phyloP scores from a whole-genome alignment of 2,113 vertebrate genomes.

The Scopus umbretta region DNA sequence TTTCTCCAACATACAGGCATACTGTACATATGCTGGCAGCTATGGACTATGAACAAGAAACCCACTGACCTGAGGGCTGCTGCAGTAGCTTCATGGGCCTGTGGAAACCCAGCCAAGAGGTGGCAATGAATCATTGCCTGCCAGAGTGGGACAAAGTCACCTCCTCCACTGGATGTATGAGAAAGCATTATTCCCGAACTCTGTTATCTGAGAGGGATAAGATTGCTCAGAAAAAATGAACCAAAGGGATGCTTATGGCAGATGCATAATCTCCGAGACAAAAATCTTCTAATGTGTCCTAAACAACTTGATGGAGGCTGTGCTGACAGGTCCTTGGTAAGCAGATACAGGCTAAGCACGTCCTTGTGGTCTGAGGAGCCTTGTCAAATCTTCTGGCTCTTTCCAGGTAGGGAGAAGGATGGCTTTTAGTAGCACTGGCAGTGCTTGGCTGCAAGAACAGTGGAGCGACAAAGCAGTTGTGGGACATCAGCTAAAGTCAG shows the following conservation, averaged over 20 bases:
- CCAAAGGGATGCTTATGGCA: neutral
- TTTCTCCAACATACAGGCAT: neutral
- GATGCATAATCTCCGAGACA: neutral
- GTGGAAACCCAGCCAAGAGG: neutral
- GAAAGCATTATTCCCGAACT: neutral
- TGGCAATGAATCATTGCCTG: neutral
- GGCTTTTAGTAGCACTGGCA: neutral
- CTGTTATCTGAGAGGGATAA: neutral
- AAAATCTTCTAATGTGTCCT: neutral
- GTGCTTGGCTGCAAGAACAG: neutral
- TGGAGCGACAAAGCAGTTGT: neutral
- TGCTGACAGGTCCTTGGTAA: neutral
- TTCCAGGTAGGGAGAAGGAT: neutral
- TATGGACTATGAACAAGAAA: rapidly evolving
- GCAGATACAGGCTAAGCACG: neutral
- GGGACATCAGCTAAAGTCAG: neutral
- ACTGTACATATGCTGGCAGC: neutral
- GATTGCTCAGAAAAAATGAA: neutral
- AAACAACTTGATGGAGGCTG: neutral
- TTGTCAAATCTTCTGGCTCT: neutral
- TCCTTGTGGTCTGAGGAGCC: neutral
- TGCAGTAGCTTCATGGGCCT: neutral
- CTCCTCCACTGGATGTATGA: neutral
- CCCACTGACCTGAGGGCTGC: neutral
- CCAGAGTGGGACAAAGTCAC: neutral